Evolutionary conservation across 2,113 vertebrate genomes (phyloP).

Genomic region (Sylvia atricapilla): DNA sequence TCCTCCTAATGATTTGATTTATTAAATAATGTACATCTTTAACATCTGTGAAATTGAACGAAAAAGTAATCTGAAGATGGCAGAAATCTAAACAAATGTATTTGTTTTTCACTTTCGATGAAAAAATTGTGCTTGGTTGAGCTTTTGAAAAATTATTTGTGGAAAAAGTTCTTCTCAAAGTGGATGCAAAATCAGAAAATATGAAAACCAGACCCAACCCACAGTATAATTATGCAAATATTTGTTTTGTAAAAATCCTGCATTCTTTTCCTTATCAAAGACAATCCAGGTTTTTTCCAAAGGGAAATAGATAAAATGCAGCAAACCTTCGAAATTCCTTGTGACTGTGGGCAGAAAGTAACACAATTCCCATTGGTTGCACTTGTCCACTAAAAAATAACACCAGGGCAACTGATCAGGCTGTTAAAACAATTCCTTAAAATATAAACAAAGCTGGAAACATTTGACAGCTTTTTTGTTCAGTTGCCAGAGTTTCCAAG

Average conservation of each 20-base stretch:
- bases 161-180: neutral
- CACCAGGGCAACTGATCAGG: neutral
- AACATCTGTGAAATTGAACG: neutral
- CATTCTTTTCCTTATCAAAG: neutral
- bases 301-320: neutral
- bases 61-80: neutral
- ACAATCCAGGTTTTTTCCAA: neutral
- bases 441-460: neutral
- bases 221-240: neutral
- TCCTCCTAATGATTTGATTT: neutral
- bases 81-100: neutral
- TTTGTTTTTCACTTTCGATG: neutral
- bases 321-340: neutral
- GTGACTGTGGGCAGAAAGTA: neutral
- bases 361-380: neutral
- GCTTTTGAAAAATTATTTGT: neutral
- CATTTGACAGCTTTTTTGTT: neutral
- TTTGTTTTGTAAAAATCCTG: neutral
- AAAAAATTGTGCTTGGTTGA: rapidly evolving
- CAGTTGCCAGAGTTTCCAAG: neutral
- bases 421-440: neutral
- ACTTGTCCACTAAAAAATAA: neutral
- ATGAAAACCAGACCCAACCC: neutral
- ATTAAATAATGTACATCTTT: neutral
- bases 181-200: neutral